Base-by-base conservation (phyloP, 2,888 invertebrate species). In the Alentia gelatinosa region DNA sequence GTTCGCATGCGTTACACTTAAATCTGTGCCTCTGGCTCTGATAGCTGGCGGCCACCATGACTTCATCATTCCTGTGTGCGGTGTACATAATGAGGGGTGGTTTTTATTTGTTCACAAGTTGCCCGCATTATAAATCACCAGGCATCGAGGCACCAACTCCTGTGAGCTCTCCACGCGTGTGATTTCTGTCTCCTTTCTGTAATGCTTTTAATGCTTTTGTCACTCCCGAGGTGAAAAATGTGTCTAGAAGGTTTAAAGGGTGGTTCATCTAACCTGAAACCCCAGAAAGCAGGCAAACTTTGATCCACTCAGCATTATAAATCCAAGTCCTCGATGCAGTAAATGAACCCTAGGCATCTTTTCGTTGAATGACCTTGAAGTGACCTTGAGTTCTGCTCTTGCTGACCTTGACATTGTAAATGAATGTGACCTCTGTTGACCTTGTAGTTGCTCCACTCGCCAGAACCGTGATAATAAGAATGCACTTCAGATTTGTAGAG, bases 31-130 rank as follows among this genome's bases (percentile, higher is more conserved):
- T n/a, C 15, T 5, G 63, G 33, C 68, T 12, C 26, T 26, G 68
- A n/a, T 4, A 39, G n/a, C 4, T 83, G 5, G 39, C 26, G 7
- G 9, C 26, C 5, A 30, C 39, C 83, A 83, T 37, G 40, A 83
- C 83, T 83, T 83, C 39, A 83, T 83, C 83, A 83, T 83, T 83
- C 83, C 83, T 83, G n/a, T 83, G 26, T 83, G 83, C 83, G 26
- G 19, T 83, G 83, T 83, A 83, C 9, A 83, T 83, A 83, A n/a
- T n/a, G n/a, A n/a, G n/a, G n/a, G n/a, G n/a, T n/a, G n/a, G n/a
- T n/a, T n/a, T n/a, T n/a, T n/a, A n/a, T n/a, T n/a, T n/a, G n/a
- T n/a, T n/a, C n/a, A n/a, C n/a, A n/a, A n/a, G n/a, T n/a, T n/a
- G n/a, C n/a, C n/a, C n/a, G n/a, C n/a, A n/a, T n/a, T n/a, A n/a